Evolutionary conservation across 2,113 vertebrate species (phyloP).

Genomic region (Melanostigma gelatinosum): DNA sequence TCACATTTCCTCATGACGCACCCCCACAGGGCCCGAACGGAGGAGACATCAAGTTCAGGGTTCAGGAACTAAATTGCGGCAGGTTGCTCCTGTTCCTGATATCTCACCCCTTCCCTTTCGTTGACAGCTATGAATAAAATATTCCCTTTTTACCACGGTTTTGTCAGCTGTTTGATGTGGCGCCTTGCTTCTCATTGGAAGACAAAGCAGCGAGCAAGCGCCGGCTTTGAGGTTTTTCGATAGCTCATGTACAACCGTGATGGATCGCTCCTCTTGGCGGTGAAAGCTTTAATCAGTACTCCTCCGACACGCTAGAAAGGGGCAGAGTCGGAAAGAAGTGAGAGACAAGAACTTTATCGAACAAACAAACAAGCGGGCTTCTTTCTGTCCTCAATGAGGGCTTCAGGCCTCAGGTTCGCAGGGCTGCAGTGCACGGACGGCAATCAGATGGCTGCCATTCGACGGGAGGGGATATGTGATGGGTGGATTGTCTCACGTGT

Average conservation of each 20-base stretch:
- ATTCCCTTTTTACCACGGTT: conserved; percentile 61
- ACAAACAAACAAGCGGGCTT: conserved; percentile 26
- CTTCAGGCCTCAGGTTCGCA: background rate
- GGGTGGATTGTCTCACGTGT: conserved; percentile 24
- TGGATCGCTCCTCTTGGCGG: conserved; percentile 40
- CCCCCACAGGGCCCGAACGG: background rate
- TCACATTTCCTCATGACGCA: conserved; percentile 45
- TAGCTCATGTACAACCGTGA: conserved; percentile 52
- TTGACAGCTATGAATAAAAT: conserved; percentile 69
- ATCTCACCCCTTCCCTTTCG: conserved; percentile 17
- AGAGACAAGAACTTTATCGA: conserved; percentile 14
- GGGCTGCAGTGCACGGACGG: conserved; percentile 18
- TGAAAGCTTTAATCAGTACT: conserved; percentile 65
- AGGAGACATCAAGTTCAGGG: conserved; percentile 29
- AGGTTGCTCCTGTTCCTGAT: conserved; percentile 27
- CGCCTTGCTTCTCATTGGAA: conserved; percentile 52
- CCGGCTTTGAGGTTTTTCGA: conserved; percentile 65
- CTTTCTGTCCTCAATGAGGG: background rate
- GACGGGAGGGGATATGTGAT: conserved; percentile 23
- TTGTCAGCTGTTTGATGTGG: conserved; percentile 66
- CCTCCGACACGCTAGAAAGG: conserved; percentile 29
- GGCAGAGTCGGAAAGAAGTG: background rate
- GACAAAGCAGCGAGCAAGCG: conserved; percentile 57
- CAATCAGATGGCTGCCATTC: conserved; percentile 47
- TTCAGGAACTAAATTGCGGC: conserved; percentile 48